Evolutionary conservation across 2,797 vertebrate genomes (phyloP), one percentile per base, ranked within the genome.

Genomic region (Amphiprion clarkii): DNA sequence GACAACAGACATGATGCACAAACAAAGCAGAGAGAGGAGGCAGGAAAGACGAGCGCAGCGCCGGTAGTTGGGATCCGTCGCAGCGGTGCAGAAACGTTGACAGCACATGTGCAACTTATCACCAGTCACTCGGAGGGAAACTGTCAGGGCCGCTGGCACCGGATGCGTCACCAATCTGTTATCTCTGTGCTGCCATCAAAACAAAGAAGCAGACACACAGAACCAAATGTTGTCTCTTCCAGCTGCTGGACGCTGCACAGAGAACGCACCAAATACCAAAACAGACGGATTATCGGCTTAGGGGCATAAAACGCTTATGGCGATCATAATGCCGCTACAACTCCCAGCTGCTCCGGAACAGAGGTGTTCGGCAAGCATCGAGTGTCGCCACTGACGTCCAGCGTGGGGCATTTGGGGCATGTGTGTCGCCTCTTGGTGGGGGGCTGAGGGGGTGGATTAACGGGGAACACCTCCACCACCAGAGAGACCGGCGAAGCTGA

Each of bases 261-360:
- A 60, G 55, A 84, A 19, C 46, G 0, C 54, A 79, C 39, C 69
- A 87, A 83, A 92, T 64, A 88, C 85, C 83, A 88, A 89, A 90
- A 91, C 91, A 91, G 83, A 83, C 77, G 88, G 91, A 91, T 93
- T 91, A 93, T 86, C 78, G 86, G 86, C 64, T 93, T 87, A 91
- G 63, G 59, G 74, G 33, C 63, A 74, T 90, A 87, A 92, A 92
- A 91, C 74, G 89, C 91, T 91, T 91, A 87, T 52, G 39, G 73
- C 71, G 59, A 69, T 81, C 81, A 73, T 57, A 78, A 82, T 8
- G 13, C 60, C 6, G 56, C 54, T 59, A 25, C 76, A 59, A 59
- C 85, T 27, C 58, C 85, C 79, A 84, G 87, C 79, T 89, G 89
- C 80, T 81, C 48, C 2, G 0, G 12, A 27, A 59, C 78, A 82